A percentile compares a stretch with the other conserved stretches of the same genome.
phyloP scores from a whole-genome alignment of 2,888 invertebrate species.

The Spilosoma lubricipeda region DNA sequence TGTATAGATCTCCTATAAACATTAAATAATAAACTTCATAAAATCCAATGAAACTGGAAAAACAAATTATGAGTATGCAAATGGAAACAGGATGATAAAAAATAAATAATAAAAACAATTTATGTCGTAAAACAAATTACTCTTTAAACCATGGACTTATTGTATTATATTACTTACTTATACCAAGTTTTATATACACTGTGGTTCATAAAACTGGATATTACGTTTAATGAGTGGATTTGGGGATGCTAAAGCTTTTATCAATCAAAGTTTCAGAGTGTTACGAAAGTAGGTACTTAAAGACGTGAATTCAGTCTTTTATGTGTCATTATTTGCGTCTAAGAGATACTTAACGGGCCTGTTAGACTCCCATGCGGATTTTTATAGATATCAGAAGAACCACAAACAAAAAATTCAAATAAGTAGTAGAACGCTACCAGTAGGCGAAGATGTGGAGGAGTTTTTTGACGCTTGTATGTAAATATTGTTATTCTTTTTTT shows the following conservation, averaged over 20 bases:
- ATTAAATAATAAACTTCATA: not conserved
- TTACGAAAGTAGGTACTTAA: not conserved
- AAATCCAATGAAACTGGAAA: not conserved
- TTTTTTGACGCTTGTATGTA: no score
- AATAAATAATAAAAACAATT: not conserved
- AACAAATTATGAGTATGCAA: not conserved
- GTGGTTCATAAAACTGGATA: not conserved
- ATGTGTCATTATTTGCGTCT: not conserved
- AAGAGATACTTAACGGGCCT: not conserved
- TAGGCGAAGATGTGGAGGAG: no score
- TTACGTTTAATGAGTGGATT: not conserved
- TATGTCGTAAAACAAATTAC: not conserved
- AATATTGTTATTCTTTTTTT: no score
- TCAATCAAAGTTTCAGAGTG: not conserved
- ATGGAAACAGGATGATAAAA: not conserved
- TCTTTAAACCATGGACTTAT: not conserved
- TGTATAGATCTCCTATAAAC: not conserved
- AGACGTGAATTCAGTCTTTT: not conserved
- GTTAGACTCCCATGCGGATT: not conserved
- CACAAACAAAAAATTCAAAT: not conserved
- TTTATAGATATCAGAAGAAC: not conserved
- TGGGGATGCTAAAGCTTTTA: not conserved
- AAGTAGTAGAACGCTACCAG: no score
- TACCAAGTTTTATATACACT: not conserved
- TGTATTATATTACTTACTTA: not conserved